Base-by-base conservation (phyloP, 1,140 invertebrate genomes). In the Bilobella aurantiaca region DNA sequence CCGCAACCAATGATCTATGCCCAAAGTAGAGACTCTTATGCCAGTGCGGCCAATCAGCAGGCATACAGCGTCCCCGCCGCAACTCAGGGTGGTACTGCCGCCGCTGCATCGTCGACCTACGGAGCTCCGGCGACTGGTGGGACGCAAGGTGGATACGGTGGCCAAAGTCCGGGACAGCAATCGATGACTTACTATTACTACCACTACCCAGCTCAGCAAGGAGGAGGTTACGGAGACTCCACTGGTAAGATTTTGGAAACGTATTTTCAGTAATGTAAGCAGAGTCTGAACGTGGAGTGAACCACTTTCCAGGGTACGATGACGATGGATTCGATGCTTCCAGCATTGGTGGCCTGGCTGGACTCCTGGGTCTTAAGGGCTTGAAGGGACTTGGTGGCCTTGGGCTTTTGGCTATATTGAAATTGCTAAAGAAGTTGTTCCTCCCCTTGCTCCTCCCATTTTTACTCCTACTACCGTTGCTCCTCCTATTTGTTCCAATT, bases 181-280 rank as follows among this genome's bases (percentile, higher is more conserved):
- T 71, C 70, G 32, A 72, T 69, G 70, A 72, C 70, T 8, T 72
- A 72, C 58, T 72, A 72, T 58, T 72, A 72, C 42, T 72, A 72
- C 42, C 70, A 72, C 57, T 72, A 72, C 56, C 70, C 70, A 27
- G 62, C 49, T 49, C 58, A 23, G 42, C 61, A 59, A 8, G n/a
- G 29, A 16, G 61, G 30, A 12, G 62, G 42, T 29, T 63, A 58
- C 16, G 67, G 65, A 25, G 67, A 69, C 16, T 34, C 65, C 2
- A 71, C 69, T 21, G 69, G 68, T 70, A 64, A 23, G 27, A n/a
- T n/a, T n/a, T n/a, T n/a, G n/a, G n/a, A n/a, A n/a, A n/a, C n/a
- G n/a, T n/a, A n/a, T n/a, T 42, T 42, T n/a, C 37, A 42, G 8
- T 42, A 8, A 42, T 12, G 37, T n/a, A 42, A 42, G 37, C 37